Conservation (phyloP, 53 echinoderm and acorn worm species). For the Crossaster papposus region DNA sequence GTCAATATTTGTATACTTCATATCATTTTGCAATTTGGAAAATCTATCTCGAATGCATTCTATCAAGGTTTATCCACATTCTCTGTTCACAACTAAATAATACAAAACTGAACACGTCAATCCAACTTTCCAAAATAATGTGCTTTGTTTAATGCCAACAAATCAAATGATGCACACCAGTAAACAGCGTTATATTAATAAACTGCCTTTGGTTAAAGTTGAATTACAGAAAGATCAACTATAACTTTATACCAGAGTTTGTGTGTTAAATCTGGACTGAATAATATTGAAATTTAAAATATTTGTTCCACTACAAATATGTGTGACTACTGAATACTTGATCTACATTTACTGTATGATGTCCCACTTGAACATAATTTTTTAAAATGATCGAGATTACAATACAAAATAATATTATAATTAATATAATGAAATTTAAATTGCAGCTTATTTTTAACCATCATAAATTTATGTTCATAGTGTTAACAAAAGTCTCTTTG, state of each 20-base stretch:
- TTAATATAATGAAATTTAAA: too few relatives aligned
- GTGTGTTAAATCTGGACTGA: too few relatives aligned
- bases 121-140: background rate
- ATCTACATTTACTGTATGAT: background rate
- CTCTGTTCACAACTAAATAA: background rate
- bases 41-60: background rate
- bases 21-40: too few relatives aligned
- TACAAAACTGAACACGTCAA: background rate
- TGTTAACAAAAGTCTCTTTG: too few relatives aligned
- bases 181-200: conserved; percentile 1
- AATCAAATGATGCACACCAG: background rate
- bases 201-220: background rate
- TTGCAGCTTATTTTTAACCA: background rate
- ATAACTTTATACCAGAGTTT: background rate
- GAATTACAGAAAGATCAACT: background rate
- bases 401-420: too few relatives aligned
- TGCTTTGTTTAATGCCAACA: background rate
- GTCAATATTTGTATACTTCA: too few relatives aligned
- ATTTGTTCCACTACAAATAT: background rate
- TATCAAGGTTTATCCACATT: too few relatives aligned
- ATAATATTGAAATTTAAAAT: background rate
- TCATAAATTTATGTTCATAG: background rate
- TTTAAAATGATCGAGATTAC: background rate
- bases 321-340: background rate
- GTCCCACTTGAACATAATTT: background rate